Evolutionary conservation across 2,888 invertebrate species (phyloP).

Genomic region (Ptychoptera albimana): DNA sequence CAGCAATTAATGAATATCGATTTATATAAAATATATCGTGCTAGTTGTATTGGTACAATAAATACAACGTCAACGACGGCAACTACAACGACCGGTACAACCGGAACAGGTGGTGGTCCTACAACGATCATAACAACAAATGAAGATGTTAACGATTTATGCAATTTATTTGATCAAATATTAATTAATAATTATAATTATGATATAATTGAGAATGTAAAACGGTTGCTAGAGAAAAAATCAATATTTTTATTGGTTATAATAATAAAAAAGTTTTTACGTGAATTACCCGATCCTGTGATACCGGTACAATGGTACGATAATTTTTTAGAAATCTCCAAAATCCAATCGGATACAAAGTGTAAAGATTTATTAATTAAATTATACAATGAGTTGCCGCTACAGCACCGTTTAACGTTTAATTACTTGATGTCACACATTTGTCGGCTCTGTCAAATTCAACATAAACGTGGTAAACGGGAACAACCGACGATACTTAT

Average conservation of each 20-base stretch:
- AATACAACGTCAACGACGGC: no score
- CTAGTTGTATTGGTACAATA: constrained; percentile 4
- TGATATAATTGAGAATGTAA: constrained; percentile 33
- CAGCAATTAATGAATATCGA: constrained; percentile 33
- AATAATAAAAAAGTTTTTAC: constrained; percentile 51
- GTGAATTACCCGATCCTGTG: constrained; percentile 58
- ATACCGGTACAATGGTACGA: constrained; percentile 61
- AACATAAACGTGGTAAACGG: constrained; percentile 42
- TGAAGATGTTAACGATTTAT: neutral
- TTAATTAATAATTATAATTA: constrained; percentile 25
- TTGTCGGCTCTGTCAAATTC: constrained; percentile 51
- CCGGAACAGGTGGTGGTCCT: no score
- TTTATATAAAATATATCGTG: constrained; percentile 46
- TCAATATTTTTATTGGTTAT: constrained; percentile 17
- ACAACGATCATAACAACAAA: no score
- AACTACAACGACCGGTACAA: no score
- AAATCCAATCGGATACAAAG: constrained; percentile 27
- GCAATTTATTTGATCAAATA: neutral
- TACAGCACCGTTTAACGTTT: constrained; percentile 44
- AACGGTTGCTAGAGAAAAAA: constrained; percentile 34
- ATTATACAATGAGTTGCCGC: constrained; percentile 43
- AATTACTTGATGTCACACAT: constrained; percentile 52
- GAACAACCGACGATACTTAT: constrained; percentile 50
- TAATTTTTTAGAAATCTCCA: constrained; percentile 43
- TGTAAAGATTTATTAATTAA: constrained; percentile 36